A percentile compares a stretch with the other conserved stretches of the same genome.
These are phyloP conservation scores for Notodonta dromedarius DNA, from an alignment of 2,888 invertebrate genomes.

Conservation along the genomic window DNA sequence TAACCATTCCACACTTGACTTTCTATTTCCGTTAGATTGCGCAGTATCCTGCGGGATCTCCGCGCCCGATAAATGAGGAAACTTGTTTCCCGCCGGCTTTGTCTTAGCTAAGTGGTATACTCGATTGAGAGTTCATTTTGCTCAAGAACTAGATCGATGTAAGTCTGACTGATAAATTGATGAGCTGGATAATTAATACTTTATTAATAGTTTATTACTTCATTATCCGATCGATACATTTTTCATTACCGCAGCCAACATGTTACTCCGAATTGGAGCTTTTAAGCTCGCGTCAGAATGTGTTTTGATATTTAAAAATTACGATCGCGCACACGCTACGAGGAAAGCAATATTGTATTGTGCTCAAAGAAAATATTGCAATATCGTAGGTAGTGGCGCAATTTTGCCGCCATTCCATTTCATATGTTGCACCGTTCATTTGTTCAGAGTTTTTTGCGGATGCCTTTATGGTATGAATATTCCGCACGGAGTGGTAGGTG, in stretches of 20 bases:
- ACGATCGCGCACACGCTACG: constrained; percentile 34
- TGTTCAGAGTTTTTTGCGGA: constrained; percentile 39
- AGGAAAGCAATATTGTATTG: constrained; percentile 56
- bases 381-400: constrained; percentile 47
- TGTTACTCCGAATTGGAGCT: background rate
- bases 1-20: constrained; percentile 70
- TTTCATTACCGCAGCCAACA: background rate
- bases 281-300: constrained; percentile 10
- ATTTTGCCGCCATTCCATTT: constrained; percentile 53
- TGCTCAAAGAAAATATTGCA: constrained; percentile 65
- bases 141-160: constrained; percentile 21
- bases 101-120: constrained; percentile 58
- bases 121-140: constrained; percentile 50
- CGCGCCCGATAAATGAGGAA: constrained; percentile 66
- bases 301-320: constrained; percentile 40
- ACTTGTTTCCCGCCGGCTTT: constrained; percentile 63
- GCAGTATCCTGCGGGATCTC: constrained; percentile 65
- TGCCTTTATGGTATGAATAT: constrained; percentile 33
- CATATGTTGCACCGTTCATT: constrained; percentile 52
- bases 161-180: constrained; percentile 15
- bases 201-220: background rate
- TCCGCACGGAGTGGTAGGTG: constrained; percentile 16
- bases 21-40: constrained; percentile 73
- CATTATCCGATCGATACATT: constrained; percentile 1
- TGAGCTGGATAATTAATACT: too few species aligned